phyloP scores from a whole-genome alignment of 2,797 vertebrate species.

The Huso huso region DNA sequence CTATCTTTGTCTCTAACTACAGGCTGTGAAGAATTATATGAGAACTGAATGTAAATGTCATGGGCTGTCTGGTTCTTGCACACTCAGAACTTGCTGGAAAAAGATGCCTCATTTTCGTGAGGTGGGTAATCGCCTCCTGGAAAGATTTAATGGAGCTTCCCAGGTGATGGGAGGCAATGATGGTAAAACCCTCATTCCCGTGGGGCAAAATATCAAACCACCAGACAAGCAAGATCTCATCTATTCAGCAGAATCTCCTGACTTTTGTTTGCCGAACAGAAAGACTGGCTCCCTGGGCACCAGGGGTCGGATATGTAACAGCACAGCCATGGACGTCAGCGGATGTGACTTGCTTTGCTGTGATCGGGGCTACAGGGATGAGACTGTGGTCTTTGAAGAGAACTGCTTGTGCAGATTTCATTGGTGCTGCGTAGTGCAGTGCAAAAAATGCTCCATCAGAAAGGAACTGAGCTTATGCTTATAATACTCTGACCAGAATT shows the following conservation, averaged over 20 bases:
- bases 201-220: constrained; percentile 88
- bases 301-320: constrained; percentile 84
- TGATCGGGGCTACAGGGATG: constrained; percentile 79
- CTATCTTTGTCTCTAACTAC: constrained; percentile 43
- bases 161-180: constrained; percentile 97
- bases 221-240: constrained; percentile 90
- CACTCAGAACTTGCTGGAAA: constrained; percentile 91
- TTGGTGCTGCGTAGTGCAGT: constrained; percentile 97
- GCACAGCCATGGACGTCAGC: constrained; percentile 89
- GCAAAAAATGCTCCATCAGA: constrained; percentile 85
- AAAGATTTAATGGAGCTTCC: constrained; percentile 91
- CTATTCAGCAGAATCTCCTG: constrained; percentile 89
- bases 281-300: constrained; percentile 91
- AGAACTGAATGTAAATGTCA: constrained; percentile 96
- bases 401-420: constrained; percentile 96
- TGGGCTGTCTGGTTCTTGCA: constrained; percentile 91
- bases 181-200: constrained; percentile 87
- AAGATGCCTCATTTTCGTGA: constrained; percentile 95
- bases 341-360: constrained; percentile 95
- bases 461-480: constrained; percentile 90
- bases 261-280: constrained; percentile 89
- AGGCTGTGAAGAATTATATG: constrained; percentile 95
- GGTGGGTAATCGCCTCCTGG: constrained; percentile 83
- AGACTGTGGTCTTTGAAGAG: constrained; percentile 86
- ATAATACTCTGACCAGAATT: constrained; percentile 37